These are phyloP conservation scores for Gambelia wislizenii DNA, from an alignment of 2,797 vertebrate species.

Conservation along the genomic window DNA sequence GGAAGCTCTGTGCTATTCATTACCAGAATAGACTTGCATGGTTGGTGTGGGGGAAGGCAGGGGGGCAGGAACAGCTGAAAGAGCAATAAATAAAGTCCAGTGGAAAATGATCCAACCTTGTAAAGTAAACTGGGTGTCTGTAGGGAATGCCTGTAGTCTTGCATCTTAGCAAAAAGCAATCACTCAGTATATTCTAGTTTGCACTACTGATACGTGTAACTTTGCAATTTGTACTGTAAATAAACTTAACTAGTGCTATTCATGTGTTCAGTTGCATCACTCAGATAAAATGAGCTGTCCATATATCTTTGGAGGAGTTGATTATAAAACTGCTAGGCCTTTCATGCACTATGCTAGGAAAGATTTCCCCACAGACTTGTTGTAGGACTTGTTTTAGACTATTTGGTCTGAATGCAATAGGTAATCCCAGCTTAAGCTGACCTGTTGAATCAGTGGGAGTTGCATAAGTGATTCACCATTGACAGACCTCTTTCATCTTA, in stretches of 20 bases:
- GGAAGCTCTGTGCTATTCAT: neutral
- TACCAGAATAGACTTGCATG: slow-evolving; percentile 23
- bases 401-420: too few species aligned
- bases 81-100: slow-evolving; percentile 27
- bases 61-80: slow-evolving; percentile 30
- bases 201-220: neutral
- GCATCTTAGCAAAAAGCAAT: neutral
- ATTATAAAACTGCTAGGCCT: neutral
- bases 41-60: neutral
- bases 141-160: neutral
- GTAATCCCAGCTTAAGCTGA: too few species aligned
- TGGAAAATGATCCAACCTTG: slow-evolving; percentile 1
- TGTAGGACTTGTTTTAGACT: too few species aligned
- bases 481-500: too few species aligned
- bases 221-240: neutral
- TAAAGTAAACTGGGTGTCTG: neutral
- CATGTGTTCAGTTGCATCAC: neutral
- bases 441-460: too few species aligned
- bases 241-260: neutral
- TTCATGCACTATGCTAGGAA: neutral
- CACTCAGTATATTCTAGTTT: neutral
- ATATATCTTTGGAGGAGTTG: neutral
- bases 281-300: too few species aligned
- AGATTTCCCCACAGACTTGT: too few species aligned
- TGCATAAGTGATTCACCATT: too few species aligned